Conservation (phyloP, 2,797 vertebrate genomes). For the Spinus olivaceus region DNA sequence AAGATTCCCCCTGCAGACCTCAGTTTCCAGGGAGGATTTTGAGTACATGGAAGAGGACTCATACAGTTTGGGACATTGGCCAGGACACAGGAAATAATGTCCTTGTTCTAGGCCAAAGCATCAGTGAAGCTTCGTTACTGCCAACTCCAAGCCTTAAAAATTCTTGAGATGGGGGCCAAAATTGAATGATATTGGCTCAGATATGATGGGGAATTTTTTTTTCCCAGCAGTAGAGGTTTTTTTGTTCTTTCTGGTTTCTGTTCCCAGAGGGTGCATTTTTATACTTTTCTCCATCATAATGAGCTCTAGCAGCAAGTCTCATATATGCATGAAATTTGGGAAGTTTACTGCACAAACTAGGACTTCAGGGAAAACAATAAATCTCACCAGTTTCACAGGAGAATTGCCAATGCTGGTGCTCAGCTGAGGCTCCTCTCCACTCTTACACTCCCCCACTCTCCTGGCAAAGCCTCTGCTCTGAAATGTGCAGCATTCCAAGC, state of each 20-base stretch:
- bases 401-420: not conserved
- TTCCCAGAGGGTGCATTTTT: not conserved
- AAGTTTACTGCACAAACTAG: not conserved
- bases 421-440: not conserved
- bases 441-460: not conserved
- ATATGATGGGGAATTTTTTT: not conserved
- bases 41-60: not conserved
- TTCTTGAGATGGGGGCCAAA: not conserved
- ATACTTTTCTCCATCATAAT: not conserved
- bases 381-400: not conserved
- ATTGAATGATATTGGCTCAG: not conserved
- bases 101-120: not conserved
- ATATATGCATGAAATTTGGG: not conserved
- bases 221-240: not conserved
- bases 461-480: not conserved
- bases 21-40: not conserved
- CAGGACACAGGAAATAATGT: not conserved
- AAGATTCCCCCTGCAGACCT: not conserved
- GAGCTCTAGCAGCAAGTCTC: not conserved
- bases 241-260: constrained; percentile 4
- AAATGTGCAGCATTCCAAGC: not conserved
- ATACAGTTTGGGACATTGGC: not conserved
- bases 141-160: not conserved
- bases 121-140: not conserved
- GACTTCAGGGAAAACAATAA: not conserved